Conservation (phyloP, 2,797 vertebrate genomes). For the Chelidonichthys spinosus region DNA sequence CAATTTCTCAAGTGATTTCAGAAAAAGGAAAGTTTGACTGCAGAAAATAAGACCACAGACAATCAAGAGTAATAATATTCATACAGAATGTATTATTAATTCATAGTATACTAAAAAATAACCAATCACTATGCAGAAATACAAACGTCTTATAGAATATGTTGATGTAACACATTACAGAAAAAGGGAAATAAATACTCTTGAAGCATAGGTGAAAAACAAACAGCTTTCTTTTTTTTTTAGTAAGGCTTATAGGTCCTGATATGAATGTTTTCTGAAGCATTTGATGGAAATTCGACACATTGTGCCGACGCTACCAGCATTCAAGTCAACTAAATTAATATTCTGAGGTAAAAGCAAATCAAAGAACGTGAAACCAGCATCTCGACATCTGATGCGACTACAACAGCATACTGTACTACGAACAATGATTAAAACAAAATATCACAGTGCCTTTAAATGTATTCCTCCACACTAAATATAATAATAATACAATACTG, state of each 20-base stretch:
- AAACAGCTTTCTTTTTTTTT: slow-evolving; percentile 41
- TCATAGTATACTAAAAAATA: slow-evolving; percentile 60
- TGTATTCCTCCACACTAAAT: not conserved
- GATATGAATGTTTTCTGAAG: slow-evolving; percentile 42
- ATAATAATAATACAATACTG: not conserved
- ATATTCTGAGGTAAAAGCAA: slow-evolving; percentile 41
- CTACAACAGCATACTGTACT: not conserved
- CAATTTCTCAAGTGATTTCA: not conserved
- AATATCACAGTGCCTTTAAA: slow-evolving; percentile 28
- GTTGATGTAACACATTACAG: slow-evolving; percentile 55
- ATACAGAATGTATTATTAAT: slow-evolving; percentile 69
- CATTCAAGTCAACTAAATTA: slow-evolving; percentile 43
- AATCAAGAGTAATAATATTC: slow-evolving; percentile 25
- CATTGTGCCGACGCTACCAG: slow-evolving; percentile 29
- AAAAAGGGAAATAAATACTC: slow-evolving; percentile 58
- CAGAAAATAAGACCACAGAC: slow-evolving; percentile 20
- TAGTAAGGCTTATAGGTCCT: slow-evolving; percentile 60
- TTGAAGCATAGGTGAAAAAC: slow-evolving; percentile 60
- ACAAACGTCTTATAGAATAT: slow-evolving; percentile 55
- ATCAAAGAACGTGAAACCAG: slow-evolving; percentile 27
- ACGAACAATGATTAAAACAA: not conserved
- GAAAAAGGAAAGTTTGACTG: not conserved
- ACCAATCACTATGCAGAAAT: slow-evolving; percentile 60
- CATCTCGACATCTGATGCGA: slow-evolving; percentile 8
- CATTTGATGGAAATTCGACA: slow-evolving; percentile 43